These are phyloP conservation scores for Dipodomys stephensi DNA, from an alignment of 2,113 vertebrate genomes.

Conservation along the genomic window DNA sequence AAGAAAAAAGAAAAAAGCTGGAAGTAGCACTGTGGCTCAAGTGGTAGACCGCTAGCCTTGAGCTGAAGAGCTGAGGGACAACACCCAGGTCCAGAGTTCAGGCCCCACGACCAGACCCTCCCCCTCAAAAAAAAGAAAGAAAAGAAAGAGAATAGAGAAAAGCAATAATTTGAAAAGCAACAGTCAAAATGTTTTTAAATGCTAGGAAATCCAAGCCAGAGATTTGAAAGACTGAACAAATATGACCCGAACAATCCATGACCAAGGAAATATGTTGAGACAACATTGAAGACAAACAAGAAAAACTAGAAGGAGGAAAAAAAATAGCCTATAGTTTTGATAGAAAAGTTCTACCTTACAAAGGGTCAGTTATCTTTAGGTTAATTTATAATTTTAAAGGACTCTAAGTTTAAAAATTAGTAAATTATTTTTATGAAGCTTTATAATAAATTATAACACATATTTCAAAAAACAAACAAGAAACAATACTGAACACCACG, in stretches of 20 bases:
- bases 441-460: background rate
- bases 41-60: too few relatives aligned
- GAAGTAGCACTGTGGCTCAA: too few relatives aligned
- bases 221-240: background rate
- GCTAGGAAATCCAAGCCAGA: background rate
- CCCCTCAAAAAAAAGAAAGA: too few relatives aligned
- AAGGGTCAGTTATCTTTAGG: background rate
- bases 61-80: too few relatives aligned
- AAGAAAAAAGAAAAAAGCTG: too few relatives aligned
- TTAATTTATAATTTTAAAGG: background rate
- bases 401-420: background rate
- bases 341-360: background rate
- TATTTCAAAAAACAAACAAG: background rate
- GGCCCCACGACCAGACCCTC: too few relatives aligned
- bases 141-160: background rate
- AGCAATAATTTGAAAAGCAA: background rate
- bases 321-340: background rate
- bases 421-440: background rate
- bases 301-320: background rate
- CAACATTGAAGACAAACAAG: background rate
- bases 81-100: too few relatives aligned
- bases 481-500: background rate
- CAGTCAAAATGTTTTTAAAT: background rate
- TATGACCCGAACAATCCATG: background rate
- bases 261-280: background rate